Evolutionary conservation across 2,888 invertebrate genomes (phyloP), one percentile per base, ranked within the genome.

Genomic region (Synergus japonicus): DNA sequence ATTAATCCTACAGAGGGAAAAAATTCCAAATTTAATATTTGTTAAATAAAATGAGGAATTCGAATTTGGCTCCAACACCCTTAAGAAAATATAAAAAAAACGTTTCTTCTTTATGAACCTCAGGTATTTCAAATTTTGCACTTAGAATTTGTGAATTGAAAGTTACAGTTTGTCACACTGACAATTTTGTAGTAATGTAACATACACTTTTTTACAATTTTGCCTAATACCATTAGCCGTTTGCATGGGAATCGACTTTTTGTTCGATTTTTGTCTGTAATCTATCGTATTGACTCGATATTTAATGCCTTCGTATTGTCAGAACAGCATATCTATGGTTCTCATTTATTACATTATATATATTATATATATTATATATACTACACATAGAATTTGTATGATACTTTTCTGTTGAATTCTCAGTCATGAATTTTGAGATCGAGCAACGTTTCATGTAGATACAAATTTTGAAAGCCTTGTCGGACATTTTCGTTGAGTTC

Each of bases 241-340:
- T 84, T 86, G 87, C 87, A 86, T 87, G 87, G 82, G 86, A 85
- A 81, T 85, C 83, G 85, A 84, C 82, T 83, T 84, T 79, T 84
- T 84, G 85, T 85, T 73, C 73, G 73, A 73, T 73, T 73, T 73
- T 73, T 73, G 73, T 73, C 73, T 73, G 73, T 73, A 73, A 73
- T 73, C 73, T 73, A 73, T 73, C 73, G 73, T 73, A 73, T 73
- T 73, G 73, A 73, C 73, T 73, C 73, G 73, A 73, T 73, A 54
- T 73, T 69, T 73, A 13, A 81, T 76, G 77, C 79, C 77, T 77
- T 79, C 43, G 65, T 81, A 77, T 77, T 65, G 60, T 77, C 78
- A 77, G 65, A 82, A 79, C 80, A 80, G 79, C 69, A 80, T 76
- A 77, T 82, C 49, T 82, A 44, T 80, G 58, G 49, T 65, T 67